Base-by-base conservation (phyloP, 2,113 vertebrate species). In the Phainopepla nitens region DNA sequence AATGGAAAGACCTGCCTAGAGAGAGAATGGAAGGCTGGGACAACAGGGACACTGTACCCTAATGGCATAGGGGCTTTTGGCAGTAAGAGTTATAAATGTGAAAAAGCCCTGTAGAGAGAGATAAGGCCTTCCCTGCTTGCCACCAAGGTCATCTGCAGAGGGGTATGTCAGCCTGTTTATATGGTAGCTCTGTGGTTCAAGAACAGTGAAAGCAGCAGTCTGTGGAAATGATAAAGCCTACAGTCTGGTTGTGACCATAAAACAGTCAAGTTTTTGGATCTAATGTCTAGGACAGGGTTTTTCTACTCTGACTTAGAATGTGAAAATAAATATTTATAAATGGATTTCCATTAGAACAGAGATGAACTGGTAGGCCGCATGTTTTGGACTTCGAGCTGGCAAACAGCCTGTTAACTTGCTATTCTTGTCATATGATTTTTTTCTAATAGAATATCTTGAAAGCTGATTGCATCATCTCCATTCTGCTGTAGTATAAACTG, bases 291-390 rank as follows among this genome's bases (percentile, higher is more conserved):
- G 8, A 53, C 25, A 39, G 11, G 1, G 4, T 45, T 84, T 78
- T 15, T 53, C 16, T 57, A 19, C 20, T 84, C 29, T 8, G n/a
- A 5, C 20, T 50, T 71, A 54, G 49, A 81, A 69, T 42, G 75
- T 49, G 23, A 80, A 91, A 75, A 72, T 61, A 97, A 97, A 94
- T 94, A 90, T 87, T 95, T 94, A 82, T 41, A 89, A 41, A 69
- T 80, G 57, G 20, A 29, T 87, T 89, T 95, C 45, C 45, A 42
- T 54, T 72, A 82, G 15, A 70, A 47, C 15, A 82, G n/a, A 76
- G 49, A 80, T 33, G 39, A 93, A 23, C 23, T 27, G 58, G 50
- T 35, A 69, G 11, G 45, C 49, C 66, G 53, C 35, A 49, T 76
- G 28, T 24, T 82, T 73, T 92, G 53, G 28, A 84, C 42, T 41